Conservation (phyloP, 2,797 vertebrate species). For the Cottoperca gobio region DNA sequence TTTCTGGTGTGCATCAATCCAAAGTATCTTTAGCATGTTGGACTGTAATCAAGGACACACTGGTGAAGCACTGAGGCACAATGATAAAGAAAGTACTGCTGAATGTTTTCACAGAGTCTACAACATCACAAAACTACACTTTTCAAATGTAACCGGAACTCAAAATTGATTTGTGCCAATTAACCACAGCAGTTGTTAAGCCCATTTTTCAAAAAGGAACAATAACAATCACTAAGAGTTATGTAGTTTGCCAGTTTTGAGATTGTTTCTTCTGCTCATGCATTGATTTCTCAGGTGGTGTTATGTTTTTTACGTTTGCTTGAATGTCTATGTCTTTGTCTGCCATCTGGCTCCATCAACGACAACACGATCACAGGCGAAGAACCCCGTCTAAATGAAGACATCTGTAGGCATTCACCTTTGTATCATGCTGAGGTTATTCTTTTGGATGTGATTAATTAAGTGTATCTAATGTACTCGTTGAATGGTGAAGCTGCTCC, state of each 20-base stretch:
- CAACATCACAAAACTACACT: constrained; percentile 16
- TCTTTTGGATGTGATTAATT: constrained; percentile 30
- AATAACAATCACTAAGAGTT: no score
- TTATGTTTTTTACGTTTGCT: constrained; percentile 29
- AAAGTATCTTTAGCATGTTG: neutral
- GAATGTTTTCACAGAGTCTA: neutral
- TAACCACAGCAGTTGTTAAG: constrained; percentile 34
- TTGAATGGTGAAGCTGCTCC: constrained; percentile 18
- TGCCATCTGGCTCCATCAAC: constrained; percentile 23
- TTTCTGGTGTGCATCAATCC: neutral
- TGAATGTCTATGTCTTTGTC: constrained; percentile 24
- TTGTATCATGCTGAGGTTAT: neutral
- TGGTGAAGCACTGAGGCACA: neutral
- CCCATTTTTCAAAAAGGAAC: no score
- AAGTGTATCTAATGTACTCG: constrained; percentile 14
- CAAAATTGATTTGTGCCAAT: constrained; percentile 31
- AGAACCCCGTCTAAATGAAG: neutral
- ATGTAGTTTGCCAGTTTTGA: constrained; percentile 18
- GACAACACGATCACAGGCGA: neutral
- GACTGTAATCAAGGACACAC: neutral
- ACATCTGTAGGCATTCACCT: constrained; percentile 8
- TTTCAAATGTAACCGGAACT: constrained; percentile 38
- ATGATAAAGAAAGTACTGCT: neutral
- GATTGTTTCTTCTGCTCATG: constrained; percentile 26
- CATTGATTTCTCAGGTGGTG: constrained; percentile 35